Base-by-base conservation (phyloP, 2,888 invertebrate species). In the Luperina testacea region DNA sequence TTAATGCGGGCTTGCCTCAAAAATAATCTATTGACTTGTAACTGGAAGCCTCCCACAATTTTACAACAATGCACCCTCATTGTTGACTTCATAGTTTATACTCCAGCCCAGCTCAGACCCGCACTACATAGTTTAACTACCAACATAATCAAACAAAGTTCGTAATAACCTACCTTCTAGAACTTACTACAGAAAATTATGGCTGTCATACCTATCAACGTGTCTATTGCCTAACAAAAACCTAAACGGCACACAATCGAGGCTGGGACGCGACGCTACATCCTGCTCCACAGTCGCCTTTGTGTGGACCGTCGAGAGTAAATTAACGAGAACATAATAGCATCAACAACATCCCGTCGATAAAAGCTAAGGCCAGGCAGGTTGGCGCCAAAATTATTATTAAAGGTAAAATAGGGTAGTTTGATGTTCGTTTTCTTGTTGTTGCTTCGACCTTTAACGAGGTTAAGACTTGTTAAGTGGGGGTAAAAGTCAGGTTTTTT, bases 251-350 rank as follows among this genome's bases (percentile, higher is more conserved):
- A 0, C 45, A 82, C 83, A 83, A 83, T 77, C 77, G n/a, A 48
- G 27, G 11, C 48, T 5, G 63, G 57, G 32, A 42, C 53, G 68
- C 64, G 32, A 42, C 53, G 68, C 64, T 65, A 27, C 15, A 82
- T 86, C 83, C 83, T 86, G 83, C 45, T 61, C 38, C n/a, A 11
- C 32, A 32, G 57, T 2, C 27, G 27, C 86, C 71, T 53, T 83
- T 83, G 83, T 83, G 57, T 51, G 20, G 57, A 32, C 20, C 67
- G 83, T 63, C 83, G n/a, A 70, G 72, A 63, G 73, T 48, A 53
- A 83, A 83, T 86, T 82, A 86, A 59, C 71, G 53, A 57, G 69
- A 45, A 68, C 48, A 77, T 82, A 82, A 86, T 86, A 61, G 42
- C 51, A 72, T 71, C 38, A 85, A 75, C 72, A 71, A 68, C 75